phyloP scores from a whole-genome alignment of 1,140 invertebrate genomes.

The Euura lappo region DNA sequence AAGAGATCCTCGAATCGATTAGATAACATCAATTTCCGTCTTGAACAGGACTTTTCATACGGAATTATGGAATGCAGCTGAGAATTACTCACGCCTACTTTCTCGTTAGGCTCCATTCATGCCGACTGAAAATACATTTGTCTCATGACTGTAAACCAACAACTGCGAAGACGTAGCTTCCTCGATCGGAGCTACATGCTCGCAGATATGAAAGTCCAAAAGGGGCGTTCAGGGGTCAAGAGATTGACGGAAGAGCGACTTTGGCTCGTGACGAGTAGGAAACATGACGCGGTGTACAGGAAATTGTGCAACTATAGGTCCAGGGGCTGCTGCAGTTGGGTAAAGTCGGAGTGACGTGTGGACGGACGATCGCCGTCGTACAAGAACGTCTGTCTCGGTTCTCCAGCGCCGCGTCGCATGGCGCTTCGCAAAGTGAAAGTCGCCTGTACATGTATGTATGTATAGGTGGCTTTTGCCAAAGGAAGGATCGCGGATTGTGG shows the following conservation, averaged over 20 bases:
- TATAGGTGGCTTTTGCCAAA: not conserved
- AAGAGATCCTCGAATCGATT: no score
- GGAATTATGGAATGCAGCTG: not conserved
- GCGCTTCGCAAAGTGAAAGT: constrained; percentile 1
- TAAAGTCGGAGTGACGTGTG: not conserved
- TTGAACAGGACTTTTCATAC: no score
- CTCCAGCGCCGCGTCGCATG: not conserved
- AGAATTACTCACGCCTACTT: not conserved
- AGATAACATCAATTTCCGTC: no score
- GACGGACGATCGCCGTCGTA: not conserved
- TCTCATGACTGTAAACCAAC: no score
- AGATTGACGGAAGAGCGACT: not conserved
- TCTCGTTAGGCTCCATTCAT: constrained; percentile 2
- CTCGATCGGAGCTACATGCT: no score
- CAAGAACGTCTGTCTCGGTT: not conserved
- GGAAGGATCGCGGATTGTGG: not conserved
- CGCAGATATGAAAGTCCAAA: no score
- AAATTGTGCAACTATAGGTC: not conserved
- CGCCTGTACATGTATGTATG: not conserved
- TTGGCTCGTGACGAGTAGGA: not conserved
- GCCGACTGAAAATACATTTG: not conserved
- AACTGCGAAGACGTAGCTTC: no score
- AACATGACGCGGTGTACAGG: not conserved
- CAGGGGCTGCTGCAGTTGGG: not conserved
- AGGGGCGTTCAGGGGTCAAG: not conserved